Evolutionary conservation across 2,113 vertebrate genomes (phyloP).

Genomic region (Agelaius tricolor): DNA sequence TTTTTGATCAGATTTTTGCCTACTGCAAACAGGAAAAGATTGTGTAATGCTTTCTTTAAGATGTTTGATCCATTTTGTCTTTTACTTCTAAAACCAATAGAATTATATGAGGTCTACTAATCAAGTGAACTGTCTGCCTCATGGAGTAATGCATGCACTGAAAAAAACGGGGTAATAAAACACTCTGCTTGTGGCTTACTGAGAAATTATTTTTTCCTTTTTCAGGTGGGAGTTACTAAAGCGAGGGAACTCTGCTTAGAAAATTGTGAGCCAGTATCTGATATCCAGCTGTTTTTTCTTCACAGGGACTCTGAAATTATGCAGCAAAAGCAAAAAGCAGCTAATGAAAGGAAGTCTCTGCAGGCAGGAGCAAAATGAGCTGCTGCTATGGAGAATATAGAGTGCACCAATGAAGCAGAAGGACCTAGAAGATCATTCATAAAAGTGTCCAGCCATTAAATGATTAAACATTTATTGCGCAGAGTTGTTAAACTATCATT

Average conservation of each 20-base stretch:
- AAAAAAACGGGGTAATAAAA: background rate
- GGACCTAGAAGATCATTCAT: constrained; percentile 22
- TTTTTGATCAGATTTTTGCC: background rate
- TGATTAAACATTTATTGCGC: constrained; percentile 16
- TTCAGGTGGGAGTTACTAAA: background rate
- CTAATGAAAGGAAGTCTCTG: constrained; percentile 77
- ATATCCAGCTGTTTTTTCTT: background rate
- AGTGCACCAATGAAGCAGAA: background rate
- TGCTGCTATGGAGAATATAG: background rate
- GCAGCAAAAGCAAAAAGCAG: constrained; percentile 80
- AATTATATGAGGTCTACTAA: background rate
- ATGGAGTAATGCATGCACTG: background rate
- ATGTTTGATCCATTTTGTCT: background rate
- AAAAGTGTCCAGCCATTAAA: background rate
- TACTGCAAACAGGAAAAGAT: background rate
- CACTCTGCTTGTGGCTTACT: background rate
- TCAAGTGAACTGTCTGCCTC: background rate
- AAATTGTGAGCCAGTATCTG: background rate
- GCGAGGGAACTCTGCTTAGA: background rate
- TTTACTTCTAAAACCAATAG: background rate
- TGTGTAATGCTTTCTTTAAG: background rate
- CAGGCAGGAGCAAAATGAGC: constrained; percentile 72
- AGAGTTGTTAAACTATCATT: constrained; percentile 50
- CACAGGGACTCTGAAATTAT: constrained; percentile 81
- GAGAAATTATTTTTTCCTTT: background rate